Percentiles rank a stretch among this genome's conserved stretches.
phyloP scores from a whole-genome alignment of 2,888 invertebrate species.

The Heliconius ethilla region DNA sequence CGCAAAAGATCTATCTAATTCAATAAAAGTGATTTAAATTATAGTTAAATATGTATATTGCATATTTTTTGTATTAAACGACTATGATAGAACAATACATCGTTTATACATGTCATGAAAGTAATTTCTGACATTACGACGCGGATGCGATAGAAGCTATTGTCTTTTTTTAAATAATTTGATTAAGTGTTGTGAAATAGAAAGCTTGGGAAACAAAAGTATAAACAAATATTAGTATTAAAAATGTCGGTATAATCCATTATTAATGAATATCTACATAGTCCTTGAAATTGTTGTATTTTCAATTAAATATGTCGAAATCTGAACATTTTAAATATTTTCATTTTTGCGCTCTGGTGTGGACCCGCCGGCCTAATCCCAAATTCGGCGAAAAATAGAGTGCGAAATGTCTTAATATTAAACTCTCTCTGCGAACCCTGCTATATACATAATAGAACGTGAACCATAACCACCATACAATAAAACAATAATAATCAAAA shows the following conservation, averaged over 20 bases:
- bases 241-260: not conserved
- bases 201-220: slow-evolving; percentile 32
- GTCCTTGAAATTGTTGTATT: no score
- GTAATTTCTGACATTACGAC: slow-evolving; percentile 14
- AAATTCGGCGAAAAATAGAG: not conserved
- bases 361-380: no score
- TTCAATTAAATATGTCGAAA: no score
- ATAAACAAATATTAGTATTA: slow-evolving; percentile 11
- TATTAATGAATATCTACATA: no score
- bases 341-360: no score
- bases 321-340: no score
- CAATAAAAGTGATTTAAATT: not conserved
- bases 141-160: slow-evolving; percentile 30
- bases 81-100: not conserved
- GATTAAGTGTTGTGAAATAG: slow-evolving; percentile 37
- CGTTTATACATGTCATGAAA: slow-evolving; percentile 8
- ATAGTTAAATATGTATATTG: not conserved
- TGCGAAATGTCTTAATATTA: not conserved
- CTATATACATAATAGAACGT: not conserved
- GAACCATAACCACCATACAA: not conserved
- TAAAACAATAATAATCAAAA: not conserved
- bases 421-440: not conserved
- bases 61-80: not conserved
- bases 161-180: slow-evolving; percentile 12
- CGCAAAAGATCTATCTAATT: no score